These are phyloP conservation scores for Potamarius usumacintae DNA, from an alignment of 2,113 vertebrate species.

Conservation along the genomic window DNA sequence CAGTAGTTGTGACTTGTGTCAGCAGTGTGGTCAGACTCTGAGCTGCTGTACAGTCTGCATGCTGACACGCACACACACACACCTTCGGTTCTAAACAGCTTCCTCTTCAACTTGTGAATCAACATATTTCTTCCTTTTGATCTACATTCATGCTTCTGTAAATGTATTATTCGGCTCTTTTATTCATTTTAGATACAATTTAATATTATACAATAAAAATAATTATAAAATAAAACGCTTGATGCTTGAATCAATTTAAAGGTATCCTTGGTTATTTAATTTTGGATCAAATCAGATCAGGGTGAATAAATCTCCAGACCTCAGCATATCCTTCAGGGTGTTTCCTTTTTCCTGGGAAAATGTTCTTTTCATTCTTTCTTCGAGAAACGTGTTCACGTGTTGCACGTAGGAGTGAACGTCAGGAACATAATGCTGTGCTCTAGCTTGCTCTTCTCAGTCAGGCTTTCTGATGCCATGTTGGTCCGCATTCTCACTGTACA, in stretches of 20 bases:
- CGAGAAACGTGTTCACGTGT: not conserved
- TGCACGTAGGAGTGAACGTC: not conserved
- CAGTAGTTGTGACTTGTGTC: constrained; percentile 5
- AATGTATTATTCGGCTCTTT: not conserved
- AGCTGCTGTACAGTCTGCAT: not conserved
- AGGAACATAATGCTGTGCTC: not conserved
- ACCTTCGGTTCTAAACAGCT: not conserved
- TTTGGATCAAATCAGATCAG: not conserved
- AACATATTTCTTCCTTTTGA: not conserved
- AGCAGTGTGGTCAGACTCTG: constrained; percentile 10
- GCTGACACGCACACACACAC: not conserved
- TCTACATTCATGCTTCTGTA: not conserved
- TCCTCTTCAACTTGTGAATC: not conserved
- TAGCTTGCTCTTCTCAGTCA: not conserved
- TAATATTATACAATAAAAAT: not conserved
- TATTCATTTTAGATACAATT: not conserved
- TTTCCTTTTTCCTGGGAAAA: not conserved
- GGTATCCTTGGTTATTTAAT: not conserved
- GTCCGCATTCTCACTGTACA: not conserved
- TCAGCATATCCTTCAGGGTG: not conserved
- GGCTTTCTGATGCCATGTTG: not conserved
- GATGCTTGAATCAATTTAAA: not conserved
- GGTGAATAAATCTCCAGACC: not conserved
- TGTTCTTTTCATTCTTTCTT: not conserved
- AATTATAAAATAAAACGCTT: not conserved